Base-by-base conservation (phyloP, 2,888 invertebrate genomes). In the Anorthoa munda region DNA sequence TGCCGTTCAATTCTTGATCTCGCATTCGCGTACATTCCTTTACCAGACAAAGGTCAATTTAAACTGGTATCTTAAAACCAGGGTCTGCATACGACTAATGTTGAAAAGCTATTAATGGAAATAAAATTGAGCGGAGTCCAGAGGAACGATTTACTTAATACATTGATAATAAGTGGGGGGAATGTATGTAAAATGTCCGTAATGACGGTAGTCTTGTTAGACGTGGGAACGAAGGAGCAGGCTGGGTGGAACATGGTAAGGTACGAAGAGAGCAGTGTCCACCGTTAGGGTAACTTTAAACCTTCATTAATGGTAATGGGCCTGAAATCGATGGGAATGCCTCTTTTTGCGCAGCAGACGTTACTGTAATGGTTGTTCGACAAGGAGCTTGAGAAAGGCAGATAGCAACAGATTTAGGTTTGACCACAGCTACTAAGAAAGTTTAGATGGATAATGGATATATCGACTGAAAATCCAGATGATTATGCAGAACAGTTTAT, bases 131-230 rank as follows among this genome's bases (percentile, higher is more conserved):
- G 90, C 91, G 89, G 89, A 93, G 92, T 92, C 90, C 85, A 91
- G 90, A 88, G 79, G 91, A 93, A 93, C 93, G 93, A 94, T 95
- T 95, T 95, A 95, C 92, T 95, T 94, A 95, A 95, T 94, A 95
- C 92, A 93, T 95, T 93, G 94, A 94, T 95, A 94, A 95, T 95
- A 95, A 95, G 94, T 92, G 93, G 87, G 90, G 90, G 91, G 94
- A 93, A 94, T 94, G 93, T 93, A 95, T 94, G 93, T 95, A 95
- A 95, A 94, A 94, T 91, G 94, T 88, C 91, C 92, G 95, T 95
- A 96, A 95, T 96, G 93, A 94, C 91, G 93, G 93, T 91, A 93
- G 95, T 90, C 95, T 95, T 92, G 95, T 96, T 96, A 95, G 94
- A 95, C 95, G 95, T 96, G 96, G 96, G 96, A 96, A 95, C 90